Evolutionary conservation across 2,113 vertebrate genomes (phyloP).

Genomic region (Nesogale talazaci): DNA sequence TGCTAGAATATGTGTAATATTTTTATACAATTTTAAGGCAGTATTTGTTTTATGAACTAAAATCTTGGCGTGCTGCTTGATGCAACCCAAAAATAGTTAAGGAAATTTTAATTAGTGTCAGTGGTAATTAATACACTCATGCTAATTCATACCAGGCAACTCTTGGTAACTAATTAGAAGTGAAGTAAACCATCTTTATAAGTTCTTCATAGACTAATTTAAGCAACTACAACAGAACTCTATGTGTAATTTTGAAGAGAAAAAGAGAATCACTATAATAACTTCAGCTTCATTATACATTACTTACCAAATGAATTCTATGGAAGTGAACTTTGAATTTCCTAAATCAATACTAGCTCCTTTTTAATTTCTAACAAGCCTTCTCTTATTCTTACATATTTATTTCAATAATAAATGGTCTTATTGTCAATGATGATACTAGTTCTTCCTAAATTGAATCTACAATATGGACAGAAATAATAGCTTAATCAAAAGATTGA

Average conservation of each 20-base stretch:
- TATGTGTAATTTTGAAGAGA: background rate
- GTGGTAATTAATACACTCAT: background rate
- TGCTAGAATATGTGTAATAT: background rate
- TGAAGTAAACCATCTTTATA: background rate
- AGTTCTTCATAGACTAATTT: background rate
- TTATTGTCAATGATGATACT: background rate
- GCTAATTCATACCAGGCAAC: background rate
- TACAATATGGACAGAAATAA: background rate
- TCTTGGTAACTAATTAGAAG: background rate
- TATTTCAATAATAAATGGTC: background rate
- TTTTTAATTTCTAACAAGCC: no score
- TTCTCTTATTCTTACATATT: background rate
- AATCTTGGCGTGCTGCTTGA: background rate
- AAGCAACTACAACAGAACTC: background rate
- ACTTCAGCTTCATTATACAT: background rate
- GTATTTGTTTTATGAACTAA: constrained; percentile 39
- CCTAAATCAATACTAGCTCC: background rate
- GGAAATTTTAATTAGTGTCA: background rate
- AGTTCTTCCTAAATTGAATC: background rate
- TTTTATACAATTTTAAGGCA: constrained; percentile 17
- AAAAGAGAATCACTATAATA: background rate
- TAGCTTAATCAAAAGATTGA: background rate
- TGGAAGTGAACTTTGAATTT: background rate
- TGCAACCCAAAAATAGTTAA: background rate
- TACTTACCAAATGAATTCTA: background rate